These are phyloP conservation scores for Meloidogyne floridensis DNA, from an alignment of 1,140 invertebrate genomes.

Conservation along the genomic window DNA sequence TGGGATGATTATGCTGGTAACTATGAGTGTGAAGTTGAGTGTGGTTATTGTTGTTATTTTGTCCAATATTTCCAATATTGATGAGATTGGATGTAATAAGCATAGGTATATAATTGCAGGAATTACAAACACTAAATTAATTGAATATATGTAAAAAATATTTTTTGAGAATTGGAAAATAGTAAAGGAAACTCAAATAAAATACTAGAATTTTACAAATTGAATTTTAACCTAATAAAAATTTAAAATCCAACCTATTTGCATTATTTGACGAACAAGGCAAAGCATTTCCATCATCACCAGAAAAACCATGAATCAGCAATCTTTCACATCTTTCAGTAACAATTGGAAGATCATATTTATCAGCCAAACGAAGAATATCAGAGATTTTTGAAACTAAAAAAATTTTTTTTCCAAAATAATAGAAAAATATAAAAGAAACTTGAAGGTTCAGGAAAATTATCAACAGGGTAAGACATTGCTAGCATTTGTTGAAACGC, in stretches of 20 bases:
- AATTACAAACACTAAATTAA: background rate
- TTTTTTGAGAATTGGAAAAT: background rate
- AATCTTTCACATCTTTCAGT: slow-evolving; percentile 6
- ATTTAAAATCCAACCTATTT: background rate
- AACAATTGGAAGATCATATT: background rate
- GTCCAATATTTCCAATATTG: background rate
- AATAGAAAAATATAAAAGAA: background rate
- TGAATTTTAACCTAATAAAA: background rate
- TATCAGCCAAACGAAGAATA: background rate
- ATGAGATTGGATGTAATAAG: background rate
- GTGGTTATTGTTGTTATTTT: background rate
- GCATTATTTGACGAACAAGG: background rate
- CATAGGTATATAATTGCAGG: background rate
- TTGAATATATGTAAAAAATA: background rate
- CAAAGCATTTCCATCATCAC: background rate
- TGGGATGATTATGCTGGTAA: background rate
- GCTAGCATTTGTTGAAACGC: background rate
- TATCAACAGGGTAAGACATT: background rate
- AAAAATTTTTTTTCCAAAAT: background rate
- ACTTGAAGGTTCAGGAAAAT: background rate
- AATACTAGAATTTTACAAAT: too few species aligned
- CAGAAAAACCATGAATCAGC: background rate
- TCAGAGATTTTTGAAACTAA: background rate
- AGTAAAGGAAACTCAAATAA: background rate
- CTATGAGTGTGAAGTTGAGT: background rate